A percentile compares a stretch with the other conserved stretches of the same genome.
phyloP scores from a whole-genome alignment of 2,113 vertebrate species.

The Dasyurus viverrinus region DNA sequence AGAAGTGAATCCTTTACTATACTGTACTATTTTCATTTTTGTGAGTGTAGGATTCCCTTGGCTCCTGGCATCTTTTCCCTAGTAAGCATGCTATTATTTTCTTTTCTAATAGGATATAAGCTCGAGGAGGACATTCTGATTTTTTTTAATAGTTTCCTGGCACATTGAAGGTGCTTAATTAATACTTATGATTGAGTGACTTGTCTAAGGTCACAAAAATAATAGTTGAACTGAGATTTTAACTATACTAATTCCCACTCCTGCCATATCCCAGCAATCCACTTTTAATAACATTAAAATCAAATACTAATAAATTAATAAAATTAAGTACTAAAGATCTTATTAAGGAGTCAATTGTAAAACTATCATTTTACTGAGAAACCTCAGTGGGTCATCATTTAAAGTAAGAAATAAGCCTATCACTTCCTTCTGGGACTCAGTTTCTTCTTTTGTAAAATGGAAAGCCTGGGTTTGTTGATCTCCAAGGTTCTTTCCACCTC shows the following conservation, averaged over 20 bases:
- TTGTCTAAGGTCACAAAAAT: neutral
- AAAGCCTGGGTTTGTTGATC: neutral
- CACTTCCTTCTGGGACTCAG: neutral
- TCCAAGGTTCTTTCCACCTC: neutral
- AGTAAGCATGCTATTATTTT: neutral
- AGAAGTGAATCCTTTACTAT: neutral
- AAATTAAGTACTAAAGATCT: constrained; percentile 36
- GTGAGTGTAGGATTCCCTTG: neutral
- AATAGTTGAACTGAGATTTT: neutral
- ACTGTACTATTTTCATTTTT: neutral
- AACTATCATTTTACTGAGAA: constrained; percentile 32
- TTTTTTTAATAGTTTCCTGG: neutral
- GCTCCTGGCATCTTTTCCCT: neutral
- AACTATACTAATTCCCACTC: neutral
- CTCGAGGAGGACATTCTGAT: neutral
- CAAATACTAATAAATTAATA: neutral
- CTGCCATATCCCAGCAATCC: neutral
- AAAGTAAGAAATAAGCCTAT: neutral
- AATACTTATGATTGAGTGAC: neutral
- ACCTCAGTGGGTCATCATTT: constrained; percentile 33
- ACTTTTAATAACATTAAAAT: constrained; percentile 55
- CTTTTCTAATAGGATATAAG: neutral
- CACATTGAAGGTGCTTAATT: neutral
- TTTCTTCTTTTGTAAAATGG: neutral
- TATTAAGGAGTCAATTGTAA: constrained; percentile 35